Percentiles rank a stretch among this genome's conserved stretches.
These are phyloP conservation scores for Atta cephalotes DNA, from an alignment of 1,140 invertebrate genomes.

Conservation along the genomic window DNA sequence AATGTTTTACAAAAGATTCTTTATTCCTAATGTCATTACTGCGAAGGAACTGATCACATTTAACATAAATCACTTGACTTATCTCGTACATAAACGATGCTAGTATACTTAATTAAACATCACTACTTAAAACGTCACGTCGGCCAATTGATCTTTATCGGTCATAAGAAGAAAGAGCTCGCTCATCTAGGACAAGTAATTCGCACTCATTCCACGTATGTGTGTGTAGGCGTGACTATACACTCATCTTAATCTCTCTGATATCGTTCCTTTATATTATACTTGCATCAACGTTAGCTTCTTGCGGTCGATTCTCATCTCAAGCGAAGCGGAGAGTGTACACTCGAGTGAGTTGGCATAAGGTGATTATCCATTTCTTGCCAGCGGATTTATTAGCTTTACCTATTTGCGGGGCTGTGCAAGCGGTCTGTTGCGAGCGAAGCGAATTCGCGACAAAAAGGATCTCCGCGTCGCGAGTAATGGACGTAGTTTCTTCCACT, in stretches of 20 bases:
- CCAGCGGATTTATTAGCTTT: slow-evolving; percentile 70
- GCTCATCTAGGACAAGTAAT: slow-evolving; percentile 21
- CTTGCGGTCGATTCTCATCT: slow-evolving; percentile 40
- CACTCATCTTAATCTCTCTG: slow-evolving; percentile 49
- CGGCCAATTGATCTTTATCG: slow-evolving; percentile 33
- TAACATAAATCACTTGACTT: background rate
- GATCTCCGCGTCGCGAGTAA: slow-evolving; percentile 54
- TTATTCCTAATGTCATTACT: background rate
- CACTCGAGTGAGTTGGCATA: slow-evolving; percentile 53
- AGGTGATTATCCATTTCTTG: slow-evolving; percentile 67
- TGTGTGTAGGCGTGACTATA: slow-evolving; percentile 23
- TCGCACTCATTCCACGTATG: slow-evolving; percentile 22
- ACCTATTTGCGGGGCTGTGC: slow-evolving; percentile 34
- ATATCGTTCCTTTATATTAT: slow-evolving; percentile 52
- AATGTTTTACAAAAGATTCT: background rate
- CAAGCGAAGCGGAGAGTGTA: background rate
- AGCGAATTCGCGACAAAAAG: slow-evolving; percentile 56
- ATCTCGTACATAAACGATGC: slow-evolving; percentile 7
- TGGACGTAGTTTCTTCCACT: slow-evolving; percentile 56
- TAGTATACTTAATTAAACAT: background rate
- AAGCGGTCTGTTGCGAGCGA: slow-evolving; percentile 33
- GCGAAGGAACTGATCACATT: background rate
- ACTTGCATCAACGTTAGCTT: slow-evolving; percentile 12
- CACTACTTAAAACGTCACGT: slow-evolving; percentile 2
- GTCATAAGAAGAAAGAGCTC: slow-evolving; percentile 11